These are phyloP conservation scores for Agrotis puta DNA, from an alignment of 2,888 invertebrate species.

Conservation along the genomic window DNA sequence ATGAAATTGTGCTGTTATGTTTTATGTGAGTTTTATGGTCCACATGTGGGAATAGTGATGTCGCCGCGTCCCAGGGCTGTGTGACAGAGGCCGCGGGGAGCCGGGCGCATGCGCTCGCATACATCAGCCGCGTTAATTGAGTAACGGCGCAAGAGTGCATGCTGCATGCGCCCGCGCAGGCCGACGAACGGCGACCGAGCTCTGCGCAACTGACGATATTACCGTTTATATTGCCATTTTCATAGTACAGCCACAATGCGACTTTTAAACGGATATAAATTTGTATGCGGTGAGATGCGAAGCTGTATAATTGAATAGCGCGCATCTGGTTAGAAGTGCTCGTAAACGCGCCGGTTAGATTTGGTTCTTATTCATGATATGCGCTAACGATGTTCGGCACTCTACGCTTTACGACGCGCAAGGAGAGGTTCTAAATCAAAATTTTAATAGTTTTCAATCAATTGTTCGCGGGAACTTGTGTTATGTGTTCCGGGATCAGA, in stretches of 20 bases:
- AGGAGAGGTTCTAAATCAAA: constrained; percentile 51
- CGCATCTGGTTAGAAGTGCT: constrained; percentile 56
- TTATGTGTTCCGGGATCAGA: constrained; percentile 43
- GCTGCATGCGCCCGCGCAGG: not conserved
- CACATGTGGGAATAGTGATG: constrained; percentile 42
- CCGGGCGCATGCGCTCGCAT: constrained; percentile 64
- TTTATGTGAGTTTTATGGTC: constrained; percentile 37
- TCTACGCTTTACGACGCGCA: constrained; percentile 37
- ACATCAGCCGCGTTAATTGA: constrained; percentile 69
- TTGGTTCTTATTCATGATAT: constrained; percentile 64
- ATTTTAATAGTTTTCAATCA: constrained; percentile 49
- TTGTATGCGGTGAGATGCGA: constrained; percentile 56
- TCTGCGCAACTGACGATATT: constrained; percentile 35
- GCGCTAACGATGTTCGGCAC: constrained; percentile 58
- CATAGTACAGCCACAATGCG: constrained; percentile 55
- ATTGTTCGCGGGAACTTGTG: constrained; percentile 35
- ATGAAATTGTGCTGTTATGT: constrained; percentile 25
- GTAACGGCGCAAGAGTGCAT: constrained; percentile 66
- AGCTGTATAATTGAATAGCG: constrained; percentile 65
- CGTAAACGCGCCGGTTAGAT: constrained; percentile 58
- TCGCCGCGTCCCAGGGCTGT: constrained; percentile 6
- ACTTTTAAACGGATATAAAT: constrained; percentile 61
- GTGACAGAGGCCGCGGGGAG: constrained; percentile 46
- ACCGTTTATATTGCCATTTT: constrained; percentile 60
- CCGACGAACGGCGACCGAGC: constrained; percentile 5